Evolutionary conservation across 2,888 invertebrate genomes (phyloP).

Genomic region (Phyllotreta cruciferae): DNA sequence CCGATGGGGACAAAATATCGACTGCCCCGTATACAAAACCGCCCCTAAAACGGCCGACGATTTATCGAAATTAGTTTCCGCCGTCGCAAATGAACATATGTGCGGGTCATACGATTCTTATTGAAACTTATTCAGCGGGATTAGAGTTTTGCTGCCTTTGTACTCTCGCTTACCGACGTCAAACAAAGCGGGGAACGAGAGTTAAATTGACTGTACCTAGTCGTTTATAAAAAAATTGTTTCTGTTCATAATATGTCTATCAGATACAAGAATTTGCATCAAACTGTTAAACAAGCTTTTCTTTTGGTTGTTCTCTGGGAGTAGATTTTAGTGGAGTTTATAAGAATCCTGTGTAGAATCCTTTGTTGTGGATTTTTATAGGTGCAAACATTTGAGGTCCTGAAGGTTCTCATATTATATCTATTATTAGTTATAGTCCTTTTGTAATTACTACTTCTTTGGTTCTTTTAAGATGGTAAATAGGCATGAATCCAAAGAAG

Average conservation of each 20-base stretch:
- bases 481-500: too few relatives aligned
- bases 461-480: too few relatives aligned
- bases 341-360: too few relatives aligned
- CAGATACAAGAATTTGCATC: too few relatives aligned
- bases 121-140: slow-evolving; percentile 60
- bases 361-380: too few relatives aligned
- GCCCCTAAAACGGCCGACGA: background rate
- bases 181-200: slow-evolving; percentile 38
- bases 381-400: too few relatives aligned
- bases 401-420: too few relatives aligned
- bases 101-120: slow-evolving; percentile 62
- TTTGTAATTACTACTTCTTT: too few relatives aligned
- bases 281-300: too few relatives aligned
- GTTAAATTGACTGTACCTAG: slow-evolving; percentile 53
- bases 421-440: too few relatives aligned
- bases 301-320: too few relatives aligned
- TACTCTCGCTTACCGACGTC: slow-evolving; percentile 40
- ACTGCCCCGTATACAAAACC: slow-evolving; percentile 23
- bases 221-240: slow-evolving; percentile 34
- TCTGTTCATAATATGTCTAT: background rate
- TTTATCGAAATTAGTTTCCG: slow-evolving; percentile 51
- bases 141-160: slow-evolving; percentile 49
- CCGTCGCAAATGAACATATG: slow-evolving; percentile 60
- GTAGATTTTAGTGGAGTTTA: too few relatives aligned
- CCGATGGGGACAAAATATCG: slow-evolving; percentile 52